Evolutionary conservation across 1,140 invertebrate genomes (phyloP).

Genomic region (Trichomalopsis sarcophagae): DNA sequence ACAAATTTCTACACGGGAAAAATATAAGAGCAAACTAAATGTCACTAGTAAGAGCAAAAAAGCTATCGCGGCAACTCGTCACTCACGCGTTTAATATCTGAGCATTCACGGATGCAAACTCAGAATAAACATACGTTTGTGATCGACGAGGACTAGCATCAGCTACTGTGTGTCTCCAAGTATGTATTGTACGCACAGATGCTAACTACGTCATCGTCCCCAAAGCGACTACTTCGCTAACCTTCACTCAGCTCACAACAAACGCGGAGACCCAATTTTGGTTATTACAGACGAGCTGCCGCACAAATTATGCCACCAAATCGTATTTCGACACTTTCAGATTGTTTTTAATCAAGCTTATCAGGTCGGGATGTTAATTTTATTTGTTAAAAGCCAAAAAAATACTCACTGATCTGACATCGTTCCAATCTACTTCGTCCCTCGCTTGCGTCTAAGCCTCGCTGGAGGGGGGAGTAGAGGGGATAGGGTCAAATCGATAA

Average conservation of each 20-base stretch:
- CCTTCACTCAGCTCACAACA: constrained; percentile 22
- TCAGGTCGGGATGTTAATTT: background rate
- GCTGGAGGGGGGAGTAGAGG: background rate
- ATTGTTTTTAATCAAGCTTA: constrained; percentile 40
- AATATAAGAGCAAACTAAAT: too few species aligned
- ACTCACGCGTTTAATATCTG: too few species aligned
- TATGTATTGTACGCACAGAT: constrained; percentile 23
- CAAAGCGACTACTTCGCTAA: constrained; percentile 38
- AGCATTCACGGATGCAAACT: too few species aligned
- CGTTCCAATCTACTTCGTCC: constrained; percentile 52
- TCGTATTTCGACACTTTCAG: background rate
- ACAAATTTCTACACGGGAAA: background rate
- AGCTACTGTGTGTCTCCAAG: too few species aligned
- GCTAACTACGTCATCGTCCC: constrained; percentile 51
- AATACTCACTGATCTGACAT: constrained; percentile 67
- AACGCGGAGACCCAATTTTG: background rate
- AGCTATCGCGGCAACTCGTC: too few species aligned
- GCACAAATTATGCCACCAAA: background rate
- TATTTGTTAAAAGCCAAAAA: constrained; percentile 43
- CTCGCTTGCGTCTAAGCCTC: constrained; percentile 24
- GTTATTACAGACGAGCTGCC: background rate
- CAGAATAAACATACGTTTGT: too few species aligned
- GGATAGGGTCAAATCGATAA: constrained; percentile 1
- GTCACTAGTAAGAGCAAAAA: too few species aligned
- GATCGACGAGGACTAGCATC: too few species aligned